A percentile compares a stretch with the other conserved stretches of the same genome.
Evolutionary conservation across 2,113 vertebrate genomes (phyloP).

Genomic region (Brevimyrus niger): DNA sequence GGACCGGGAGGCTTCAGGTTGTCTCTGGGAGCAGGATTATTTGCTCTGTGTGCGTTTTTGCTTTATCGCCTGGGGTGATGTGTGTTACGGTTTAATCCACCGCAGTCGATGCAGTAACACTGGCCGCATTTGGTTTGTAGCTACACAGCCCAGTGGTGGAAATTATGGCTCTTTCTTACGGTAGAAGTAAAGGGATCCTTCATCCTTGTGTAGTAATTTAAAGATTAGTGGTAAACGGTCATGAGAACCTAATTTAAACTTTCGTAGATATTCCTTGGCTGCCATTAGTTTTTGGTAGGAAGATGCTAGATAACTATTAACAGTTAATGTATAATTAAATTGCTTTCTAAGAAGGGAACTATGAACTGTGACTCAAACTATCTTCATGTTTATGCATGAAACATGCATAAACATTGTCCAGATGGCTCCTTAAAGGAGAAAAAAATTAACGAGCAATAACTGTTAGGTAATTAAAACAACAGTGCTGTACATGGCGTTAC

Average conservation of each 20-base stretch:
- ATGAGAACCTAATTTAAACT: not conserved
- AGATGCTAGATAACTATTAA: not conserved
- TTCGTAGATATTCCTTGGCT: not conserved
- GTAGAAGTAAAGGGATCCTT: not conserved
- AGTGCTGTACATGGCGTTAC: not conserved
- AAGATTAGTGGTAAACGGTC: not conserved
- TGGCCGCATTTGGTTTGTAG: not conserved
- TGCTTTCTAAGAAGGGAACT: not conserved
- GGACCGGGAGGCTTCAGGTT: slow-evolving; percentile 30
- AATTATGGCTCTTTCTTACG: not conserved
- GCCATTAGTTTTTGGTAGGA: not conserved
- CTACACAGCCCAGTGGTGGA: not conserved
- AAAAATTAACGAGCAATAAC: not conserved
- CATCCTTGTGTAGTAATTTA: not conserved
- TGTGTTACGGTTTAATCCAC: not conserved
- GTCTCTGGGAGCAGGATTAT: slow-evolving; percentile 32
- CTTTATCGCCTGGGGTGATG: not conserved
- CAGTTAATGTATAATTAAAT: not conserved
- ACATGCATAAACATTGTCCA: not conserved
- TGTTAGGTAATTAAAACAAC: slow-evolving; percentile 6
- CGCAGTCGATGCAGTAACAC: not conserved
- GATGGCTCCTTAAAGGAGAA: not conserved
- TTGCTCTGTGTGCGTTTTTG: not conserved
- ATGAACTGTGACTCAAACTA: not conserved
- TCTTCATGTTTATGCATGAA: not conserved